A percentile compares a stretch with the other conserved stretches of the same genome.
Evolutionary conservation across 2,113 vertebrate species (phyloP).

Genomic region (Boulengeromyrus knoepffleri): DNA sequence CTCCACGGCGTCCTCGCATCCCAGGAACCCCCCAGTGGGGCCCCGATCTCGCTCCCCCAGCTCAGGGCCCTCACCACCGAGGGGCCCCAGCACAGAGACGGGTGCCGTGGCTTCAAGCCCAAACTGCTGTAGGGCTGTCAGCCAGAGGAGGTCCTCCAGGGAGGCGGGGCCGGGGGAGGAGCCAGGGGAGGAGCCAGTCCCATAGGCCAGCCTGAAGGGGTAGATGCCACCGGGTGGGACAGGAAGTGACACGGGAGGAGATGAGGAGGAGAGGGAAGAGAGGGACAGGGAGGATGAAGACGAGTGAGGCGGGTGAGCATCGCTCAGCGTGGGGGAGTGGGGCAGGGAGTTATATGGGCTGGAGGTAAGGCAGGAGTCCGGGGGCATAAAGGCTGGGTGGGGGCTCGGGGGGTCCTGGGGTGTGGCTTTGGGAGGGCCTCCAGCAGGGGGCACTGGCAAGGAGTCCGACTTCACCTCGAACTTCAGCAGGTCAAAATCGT

Average conservation of each 20-base stretch:
- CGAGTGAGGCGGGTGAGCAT: conserved; percentile 68
- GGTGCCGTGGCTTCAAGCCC: conserved; percentile 77
- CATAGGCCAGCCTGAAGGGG: conserved; percentile 43
- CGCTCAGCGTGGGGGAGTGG: conserved; percentile 90
- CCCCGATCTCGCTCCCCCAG: conserved; percentile 66
- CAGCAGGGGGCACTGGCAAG: conserved; percentile 75
- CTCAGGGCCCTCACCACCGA: conserved; percentile 55
- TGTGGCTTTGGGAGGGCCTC: conserved; percentile 58
- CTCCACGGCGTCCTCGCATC: conserved; percentile 93
- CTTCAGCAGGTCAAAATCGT: conserved; percentile 98
- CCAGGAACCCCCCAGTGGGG: conserved; percentile 75
- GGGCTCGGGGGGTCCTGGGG: conserved; percentile 48
- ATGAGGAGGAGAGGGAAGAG: conserved; percentile 32
- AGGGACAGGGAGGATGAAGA: conserved; percentile 58
- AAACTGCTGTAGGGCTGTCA: conserved; percentile 87
- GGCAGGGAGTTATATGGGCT: conserved; percentile 95
- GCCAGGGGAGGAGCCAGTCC: conserved; percentile 51
- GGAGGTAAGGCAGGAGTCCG: conserved; percentile 71
- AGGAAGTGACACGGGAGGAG: conserved; percentile 64
- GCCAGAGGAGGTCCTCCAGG: conserved; percentile 95
- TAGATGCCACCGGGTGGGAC: conserved; percentile 59
- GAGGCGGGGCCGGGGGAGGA: conserved; percentile 62
- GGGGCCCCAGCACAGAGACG: conserved; percentile 52
- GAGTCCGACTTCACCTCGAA: conserved; percentile 90
- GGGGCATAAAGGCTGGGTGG: neutral